Evolutionary conservation across 1,140 invertebrate species (phyloP), one percentile per base, ranked within the genome.

Genomic region (Trichonephila inaurata): DNA sequence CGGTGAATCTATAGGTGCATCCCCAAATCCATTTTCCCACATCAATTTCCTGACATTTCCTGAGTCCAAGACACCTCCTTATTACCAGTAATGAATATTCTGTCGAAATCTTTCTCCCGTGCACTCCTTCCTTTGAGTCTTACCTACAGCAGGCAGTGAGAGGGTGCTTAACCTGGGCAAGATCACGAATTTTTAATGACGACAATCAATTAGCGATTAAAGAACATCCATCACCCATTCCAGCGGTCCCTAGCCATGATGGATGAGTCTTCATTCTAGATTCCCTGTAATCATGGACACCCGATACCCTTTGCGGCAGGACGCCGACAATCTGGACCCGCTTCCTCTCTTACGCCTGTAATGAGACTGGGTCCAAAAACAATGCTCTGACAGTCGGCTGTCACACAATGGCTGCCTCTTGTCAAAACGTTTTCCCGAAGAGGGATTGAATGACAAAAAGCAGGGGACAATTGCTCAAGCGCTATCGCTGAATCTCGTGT

Each of bases 191-290:
- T 93, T 93, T 93, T 93, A 93, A 93, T 93, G 92, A 93, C 86
- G 92, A 82, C 92, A 93, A 93, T 93, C 92, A 93, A 93, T 93
- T 93, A 93, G 92, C 92, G 85, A 93, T 93, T 93, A 93, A 81
- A 85, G 62, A 72, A 64, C 91, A 40, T 60, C 91, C 83, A 87
- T 89, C 86, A 64, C 18, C 69, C 66, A 28, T 60, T 58, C 18
- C 86, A 88, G 14, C 40, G 16, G 21, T 58, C 18, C 28, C 28
- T 21, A 12, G 62, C 40, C 8, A 24, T 72, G 60, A 87, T 92
- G 91, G 83, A 86, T 62, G 92, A 93, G 18, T 69, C 72, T 64
- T 64, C 86, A 44, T 93, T 72, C 51, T 51, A 60, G 58, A 77
- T 88, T 58, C 72, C 60, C 69, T 93, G 92, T 93, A 93, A 93